Conservation (phyloP, 2,888 invertebrate genomes). For the Torymus auratus region DNA sequence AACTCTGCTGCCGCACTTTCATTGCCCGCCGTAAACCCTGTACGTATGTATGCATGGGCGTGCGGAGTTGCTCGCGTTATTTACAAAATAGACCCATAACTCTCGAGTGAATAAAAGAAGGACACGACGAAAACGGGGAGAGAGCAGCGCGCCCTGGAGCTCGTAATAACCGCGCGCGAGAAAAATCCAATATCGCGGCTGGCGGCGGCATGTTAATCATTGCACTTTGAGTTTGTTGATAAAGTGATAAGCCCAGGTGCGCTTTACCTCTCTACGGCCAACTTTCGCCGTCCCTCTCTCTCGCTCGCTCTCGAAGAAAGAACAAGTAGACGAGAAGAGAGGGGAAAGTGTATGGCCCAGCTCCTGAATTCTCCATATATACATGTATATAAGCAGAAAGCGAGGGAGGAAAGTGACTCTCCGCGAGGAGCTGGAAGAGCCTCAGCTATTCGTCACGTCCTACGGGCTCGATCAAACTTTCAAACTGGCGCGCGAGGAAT, state of each 20-base stretch:
- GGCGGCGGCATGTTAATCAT: slow-evolving; percentile 34
- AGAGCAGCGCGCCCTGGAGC: too few species aligned
- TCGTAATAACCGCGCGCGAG: background rate
- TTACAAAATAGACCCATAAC: background rate
- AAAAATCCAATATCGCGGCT: slow-evolving; percentile 35
- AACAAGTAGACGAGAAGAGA: background rate
- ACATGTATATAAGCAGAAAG: background rate
- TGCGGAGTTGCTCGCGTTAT: background rate
- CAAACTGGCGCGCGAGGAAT: slow-evolving; percentile 41
- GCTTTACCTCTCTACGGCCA: slow-evolving; percentile 8
- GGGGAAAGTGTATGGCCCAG: too few species aligned
- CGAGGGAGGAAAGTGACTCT: background rate
- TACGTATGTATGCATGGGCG: too few species aligned
- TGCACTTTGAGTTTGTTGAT: slow-evolving; percentile 40
- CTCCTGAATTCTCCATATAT: background rate
- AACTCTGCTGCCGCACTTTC: too few species aligned
- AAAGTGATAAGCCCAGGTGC: slow-evolving; percentile 41
- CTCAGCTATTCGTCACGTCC: slow-evolving; percentile 57
- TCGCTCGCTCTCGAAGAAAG: background rate
- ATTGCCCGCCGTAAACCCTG: too few species aligned
- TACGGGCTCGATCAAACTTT: slow-evolving; percentile 62
- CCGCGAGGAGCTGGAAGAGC: background rate
- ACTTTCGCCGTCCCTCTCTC: slow-evolving; percentile 1
- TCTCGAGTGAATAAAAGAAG: background rate
- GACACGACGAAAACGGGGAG: background rate